Conservation (phyloP, 2,888 invertebrate species). For the Tolmerus cingulatus region DNA sequence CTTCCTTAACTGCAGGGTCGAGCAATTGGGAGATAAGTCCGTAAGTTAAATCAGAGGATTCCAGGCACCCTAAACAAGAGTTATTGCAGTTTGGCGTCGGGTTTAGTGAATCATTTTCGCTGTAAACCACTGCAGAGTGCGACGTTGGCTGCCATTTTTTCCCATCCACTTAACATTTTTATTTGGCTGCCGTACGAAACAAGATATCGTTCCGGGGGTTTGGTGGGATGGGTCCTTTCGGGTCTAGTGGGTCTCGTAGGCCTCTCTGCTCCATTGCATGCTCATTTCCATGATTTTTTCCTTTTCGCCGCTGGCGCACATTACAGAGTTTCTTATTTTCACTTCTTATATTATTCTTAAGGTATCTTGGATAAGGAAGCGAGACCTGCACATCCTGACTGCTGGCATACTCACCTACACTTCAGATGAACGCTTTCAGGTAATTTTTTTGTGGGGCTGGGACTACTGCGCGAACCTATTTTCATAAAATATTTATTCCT, state of each 20-base stretch:
- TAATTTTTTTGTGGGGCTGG: slow-evolving; percentile 55
- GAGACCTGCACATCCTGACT: slow-evolving; percentile 87
- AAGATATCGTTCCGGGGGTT: neutral
- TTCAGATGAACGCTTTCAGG: slow-evolving; percentile 86
- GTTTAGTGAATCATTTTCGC: slow-evolving; percentile 7
- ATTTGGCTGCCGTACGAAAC: neutral
- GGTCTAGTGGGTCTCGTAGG: neutral
- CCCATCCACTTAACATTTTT: neutral
- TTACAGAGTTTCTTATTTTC: neutral
- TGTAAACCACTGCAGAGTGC: neutral
- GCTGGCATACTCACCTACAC: slow-evolving; percentile 87
- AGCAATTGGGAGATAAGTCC: slow-evolving; percentile 87
- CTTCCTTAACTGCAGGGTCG: slow-evolving; percentile 86
- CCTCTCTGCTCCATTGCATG: neutral
- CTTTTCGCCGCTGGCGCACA: neutral
- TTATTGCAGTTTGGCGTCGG: neutral
- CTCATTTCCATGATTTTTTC: slow-evolving; percentile 22
- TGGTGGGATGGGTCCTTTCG: neutral
- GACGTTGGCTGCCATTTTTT: neutral
- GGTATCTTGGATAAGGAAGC: slow-evolving; percentile 91
- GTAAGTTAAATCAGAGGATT: slow-evolving; percentile 67
- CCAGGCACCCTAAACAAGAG: neutral
- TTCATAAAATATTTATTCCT: slow-evolving; percentile 24
- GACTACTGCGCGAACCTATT: neutral
- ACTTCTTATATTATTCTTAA: slow-evolving; percentile 45